Evolutionary conservation across 2,113 vertebrate species (phyloP).

Genomic region (Dipodomys stephensi): DNA sequence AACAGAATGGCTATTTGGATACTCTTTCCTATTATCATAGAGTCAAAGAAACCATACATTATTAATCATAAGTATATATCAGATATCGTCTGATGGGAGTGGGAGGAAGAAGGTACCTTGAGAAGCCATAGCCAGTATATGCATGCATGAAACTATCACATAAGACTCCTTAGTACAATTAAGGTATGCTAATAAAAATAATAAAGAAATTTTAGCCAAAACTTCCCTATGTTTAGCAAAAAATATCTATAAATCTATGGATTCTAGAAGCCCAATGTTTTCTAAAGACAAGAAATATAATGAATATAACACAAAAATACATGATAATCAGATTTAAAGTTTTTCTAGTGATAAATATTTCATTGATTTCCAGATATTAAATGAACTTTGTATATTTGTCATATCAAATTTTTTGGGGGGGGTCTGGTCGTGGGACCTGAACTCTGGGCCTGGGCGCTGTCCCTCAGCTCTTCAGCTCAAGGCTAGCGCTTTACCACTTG

Average conservation of each 20-base stretch:
- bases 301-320: not conserved
- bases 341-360: no score
- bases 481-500: no score
- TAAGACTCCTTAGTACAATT: no score
- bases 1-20: not conserved
- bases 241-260: not conserved
- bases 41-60: not conserved
- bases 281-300: not conserved
- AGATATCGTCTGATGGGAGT: not conserved
- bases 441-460: no score
- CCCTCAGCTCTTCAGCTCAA: no score
- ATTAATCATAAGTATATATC: not conserved
- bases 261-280: not conserved
- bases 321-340: not conserved
- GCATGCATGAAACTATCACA: no score
- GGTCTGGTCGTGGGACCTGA: no score
- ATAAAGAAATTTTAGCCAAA: not conserved
- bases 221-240: constrained; percentile 21
- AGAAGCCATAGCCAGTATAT: not conserved
- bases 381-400: no score
- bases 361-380: no score
- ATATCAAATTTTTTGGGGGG: no score
- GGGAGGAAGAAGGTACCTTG: constrained; percentile 23
- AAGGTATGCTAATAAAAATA: no score
- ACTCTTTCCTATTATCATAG: not conserved